Conservation (phyloP, 2,113 vertebrate species). For the Callithrix jacchus region DNA sequence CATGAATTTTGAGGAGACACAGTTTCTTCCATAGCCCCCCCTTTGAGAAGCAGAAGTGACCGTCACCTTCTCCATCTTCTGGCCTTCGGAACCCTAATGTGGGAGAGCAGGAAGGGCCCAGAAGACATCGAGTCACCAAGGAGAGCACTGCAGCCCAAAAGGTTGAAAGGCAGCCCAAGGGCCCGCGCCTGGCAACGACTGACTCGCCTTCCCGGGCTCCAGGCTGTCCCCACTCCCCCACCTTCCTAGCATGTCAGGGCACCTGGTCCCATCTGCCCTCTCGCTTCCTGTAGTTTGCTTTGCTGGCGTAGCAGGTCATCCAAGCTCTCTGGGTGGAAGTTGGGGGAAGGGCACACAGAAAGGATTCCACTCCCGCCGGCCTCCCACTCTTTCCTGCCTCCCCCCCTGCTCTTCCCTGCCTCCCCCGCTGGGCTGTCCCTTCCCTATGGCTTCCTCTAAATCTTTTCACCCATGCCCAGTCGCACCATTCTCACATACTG, state of each 20-base stretch:
- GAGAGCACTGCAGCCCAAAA: too few relatives aligned
- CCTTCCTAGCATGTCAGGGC: not conserved
- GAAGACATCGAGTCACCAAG: not conserved
- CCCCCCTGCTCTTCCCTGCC: too few relatives aligned
- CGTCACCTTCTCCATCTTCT: not conserved
- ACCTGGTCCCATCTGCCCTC: not conserved
- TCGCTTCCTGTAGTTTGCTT: not conserved
- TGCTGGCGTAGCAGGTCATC: not conserved
- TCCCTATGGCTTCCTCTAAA: not conserved
- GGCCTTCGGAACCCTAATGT: not conserved
- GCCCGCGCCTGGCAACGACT: fast-evolving
- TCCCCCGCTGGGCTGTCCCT: not conserved
- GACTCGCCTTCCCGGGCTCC: too few relatives aligned
- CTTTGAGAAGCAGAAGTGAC: not conserved
- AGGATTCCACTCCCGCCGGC: not conserved
- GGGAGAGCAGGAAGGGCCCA: not conserved
- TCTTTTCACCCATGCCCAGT: not conserved
- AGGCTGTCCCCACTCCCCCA: not conserved
- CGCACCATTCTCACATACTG: too few relatives aligned
- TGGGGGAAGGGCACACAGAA: not conserved
- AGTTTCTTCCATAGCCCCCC: not conserved
- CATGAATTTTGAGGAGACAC: not conserved
- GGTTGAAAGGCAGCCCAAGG: not conserved
- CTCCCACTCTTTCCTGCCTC: too few relatives aligned
- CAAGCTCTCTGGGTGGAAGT: fast-evolving